Evolutionary conservation across 2,888 invertebrate species (phyloP), one percentile per base, ranked within the genome.

Genomic region (Eupithecia subfuscata): DNA sequence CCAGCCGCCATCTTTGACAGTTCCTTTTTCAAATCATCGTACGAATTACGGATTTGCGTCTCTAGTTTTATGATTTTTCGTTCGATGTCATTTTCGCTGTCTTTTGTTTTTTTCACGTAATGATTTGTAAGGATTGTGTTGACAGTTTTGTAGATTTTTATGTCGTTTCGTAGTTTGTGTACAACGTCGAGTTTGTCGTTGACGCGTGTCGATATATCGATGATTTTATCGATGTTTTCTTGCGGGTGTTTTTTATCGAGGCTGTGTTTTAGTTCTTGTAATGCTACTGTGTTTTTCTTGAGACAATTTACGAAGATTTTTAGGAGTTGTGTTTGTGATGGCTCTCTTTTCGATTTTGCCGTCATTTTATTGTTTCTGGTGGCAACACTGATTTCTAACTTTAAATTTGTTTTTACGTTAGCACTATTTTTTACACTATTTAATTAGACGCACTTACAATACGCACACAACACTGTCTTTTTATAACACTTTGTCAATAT

Each of bases 131-230:
- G 72, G 18, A 95, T 91, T 0, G 95, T 94, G 75, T 95, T 95
- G 2, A 95, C 91, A 0, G 95, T 94, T 89, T 87, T 90, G 68
- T 91, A 95, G 81, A 94, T 93, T 89, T 93, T 95, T 0, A 95
- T 94, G 70, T 95, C 95, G 84, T 91, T 94, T 75, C 95, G 84
- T 70, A 95, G 82, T 85, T 94, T 94, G 75, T 92, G 87, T 0
- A 95, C 91, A 0, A 92, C 83, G 52, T 94, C 93, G 40, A 95
- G 88, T 88, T 94, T 95, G n/a, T 94, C 92, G 87, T 95, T 91
- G 8, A 93, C 87, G 0, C 88, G 88, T 12, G 88, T 90, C 73
- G 92, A 86, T 81, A 93, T 83, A 65, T 92, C 91, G 84, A 92
- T 85, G 18, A 91, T 84, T 85, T 87, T 89, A 14, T 92, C 90